phyloP scores from a whole-genome alignment of 2,888 invertebrate species.

The Hylaea fasciaria region DNA sequence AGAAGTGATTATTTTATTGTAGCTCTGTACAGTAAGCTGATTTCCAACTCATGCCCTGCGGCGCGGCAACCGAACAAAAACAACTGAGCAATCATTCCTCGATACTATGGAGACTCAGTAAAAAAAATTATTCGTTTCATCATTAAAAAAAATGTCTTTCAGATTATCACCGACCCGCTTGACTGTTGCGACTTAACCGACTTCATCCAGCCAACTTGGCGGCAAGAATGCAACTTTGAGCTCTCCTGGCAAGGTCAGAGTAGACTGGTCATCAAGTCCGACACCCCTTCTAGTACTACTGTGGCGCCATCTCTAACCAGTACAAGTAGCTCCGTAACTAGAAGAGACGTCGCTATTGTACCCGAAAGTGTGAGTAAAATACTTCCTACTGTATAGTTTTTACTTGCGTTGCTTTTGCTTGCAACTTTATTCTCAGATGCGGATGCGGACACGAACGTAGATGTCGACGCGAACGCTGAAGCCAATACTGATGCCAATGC shows the following conservation, averaged over 20 bases:
- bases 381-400: background rate
- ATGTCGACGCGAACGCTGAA: too few relatives aligned
- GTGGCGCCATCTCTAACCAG: conserved; percentile 42
- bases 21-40: too few relatives aligned
- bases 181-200: conserved; percentile 71
- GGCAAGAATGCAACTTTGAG: conserved; percentile 64
- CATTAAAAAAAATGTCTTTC: background rate
- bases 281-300: conserved; percentile 39
- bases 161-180: conserved; percentile 58
- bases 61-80: too few relatives aligned
- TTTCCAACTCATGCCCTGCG: too few relatives aligned
- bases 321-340: conserved; percentile 36
- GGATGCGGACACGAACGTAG: too few relatives aligned
- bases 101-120: too few relatives aligned
- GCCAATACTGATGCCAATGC: too few relatives aligned
- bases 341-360: conserved; percentile 62
- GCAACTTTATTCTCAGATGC: too few relatives aligned
- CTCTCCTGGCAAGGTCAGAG: conserved; percentile 56
- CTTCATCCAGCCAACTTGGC: conserved; percentile 64
- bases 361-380: conserved; percentile 64
- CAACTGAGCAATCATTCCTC: too few relatives aligned
- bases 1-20: too few relatives aligned
- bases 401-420: too few relatives aligned
- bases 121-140: too few relatives aligned
- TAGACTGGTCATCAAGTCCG: conserved; percentile 55